Evolutionary conservation across 2,888 invertebrate species (phyloP).

Genomic region (Drosophila glabriapex): DNA sequence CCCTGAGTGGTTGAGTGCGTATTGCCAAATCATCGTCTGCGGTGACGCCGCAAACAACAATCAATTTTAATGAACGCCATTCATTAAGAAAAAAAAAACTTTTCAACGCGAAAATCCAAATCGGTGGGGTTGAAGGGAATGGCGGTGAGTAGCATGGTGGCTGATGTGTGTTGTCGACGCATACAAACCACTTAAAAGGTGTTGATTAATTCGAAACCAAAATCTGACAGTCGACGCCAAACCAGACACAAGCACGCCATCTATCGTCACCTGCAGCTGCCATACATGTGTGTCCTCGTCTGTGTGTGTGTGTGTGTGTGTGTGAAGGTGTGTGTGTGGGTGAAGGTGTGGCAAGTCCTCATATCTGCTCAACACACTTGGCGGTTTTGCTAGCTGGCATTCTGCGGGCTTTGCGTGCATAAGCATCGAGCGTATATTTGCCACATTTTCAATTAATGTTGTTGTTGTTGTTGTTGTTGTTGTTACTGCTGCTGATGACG

Average conservation of each 20-base stretch:
- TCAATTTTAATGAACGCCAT: slow-evolving; percentile 80
- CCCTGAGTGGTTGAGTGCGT: slow-evolving; percentile 37
- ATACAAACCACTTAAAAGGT: slow-evolving; percentile 73
- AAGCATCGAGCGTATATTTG: slow-evolving; percentile 55
- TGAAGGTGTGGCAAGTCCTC: slow-evolving; percentile 52
- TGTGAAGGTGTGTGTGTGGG: slow-evolving; percentile 31
- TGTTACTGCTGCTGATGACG: slow-evolving; percentile 25
- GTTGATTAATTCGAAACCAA: slow-evolving; percentile 79
- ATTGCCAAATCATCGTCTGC: slow-evolving; percentile 69
- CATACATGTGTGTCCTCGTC: slow-evolving; percentile 2
- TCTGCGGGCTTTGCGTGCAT: slow-evolving; percentile 41
- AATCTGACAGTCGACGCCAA: slow-evolving; percentile 72
- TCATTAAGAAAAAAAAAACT: slow-evolving; percentile 70
- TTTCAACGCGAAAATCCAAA: slow-evolving; percentile 62
- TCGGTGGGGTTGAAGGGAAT: not conserved
- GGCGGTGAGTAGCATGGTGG: not conserved
- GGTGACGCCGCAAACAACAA: slow-evolving; percentile 71
- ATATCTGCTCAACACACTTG: slow-evolving; percentile 55
- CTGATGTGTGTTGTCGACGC: slow-evolving; percentile 43
- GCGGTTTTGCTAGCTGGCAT: slow-evolving; percentile 50
- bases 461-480: slow-evolving; percentile 23
- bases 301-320: not conserved
- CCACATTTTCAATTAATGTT: slow-evolving; percentile 67
- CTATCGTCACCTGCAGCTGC: slow-evolving; percentile 54
- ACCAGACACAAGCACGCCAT: slow-evolving; percentile 59